Base-by-base conservation (phyloP, 2,113 vertebrate genomes). In the Sorex fumeus region DNA sequence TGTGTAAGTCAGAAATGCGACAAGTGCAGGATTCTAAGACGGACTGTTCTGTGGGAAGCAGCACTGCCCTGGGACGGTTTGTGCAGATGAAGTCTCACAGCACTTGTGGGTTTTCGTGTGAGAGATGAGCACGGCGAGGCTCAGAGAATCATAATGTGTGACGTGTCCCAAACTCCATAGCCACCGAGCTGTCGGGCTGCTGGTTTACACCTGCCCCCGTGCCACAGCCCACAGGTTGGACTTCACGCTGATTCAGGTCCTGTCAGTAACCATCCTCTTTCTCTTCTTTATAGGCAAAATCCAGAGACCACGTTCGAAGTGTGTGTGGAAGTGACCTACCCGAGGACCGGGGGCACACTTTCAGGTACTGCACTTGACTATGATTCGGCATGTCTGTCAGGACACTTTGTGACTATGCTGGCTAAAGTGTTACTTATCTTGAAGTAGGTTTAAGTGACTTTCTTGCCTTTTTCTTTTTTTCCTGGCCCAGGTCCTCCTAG, bases 301-400 rank as follows among this genome's bases (percentile, higher is more conserved):
- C 99, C 99, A 2, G 98, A 98, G 96, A 98, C 98, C n/a, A 98
- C 98, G 2, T 99, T 99, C 97, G 99, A 99, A 97, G 98, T 99
- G 23, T 99, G 99, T 84, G 97, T 99, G 85, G 99, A 99, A 97
- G 99, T 99, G 28, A 97, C 96, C n/a, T 98, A 98, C 91, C 98
- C 98, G 81, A 98, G 98, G 96, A 94, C 97, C 88, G 95, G 97
- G 80, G 97, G 97, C 93, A 76, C 96, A 94, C 98, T 98, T 98
- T 98, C 98, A 98, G 98, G 98, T 98, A 98, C 71, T 50, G 30
- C 70, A 53, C 75, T 86, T 62, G 6, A 45, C 87, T 93, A 23
- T 89, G 50, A 87, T 84, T 25, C n/a, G 43, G 16, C 12, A 2
- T 95, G 32, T 69, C 89, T 92, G 80, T 71, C 25, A 62, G 27